Percentiles rank a stretch among this genome's conserved stretches.
Evolutionary conservation across 2,797 vertebrate genomes (phyloP).

Genomic region (Eleutherodactylus coqui): DNA sequence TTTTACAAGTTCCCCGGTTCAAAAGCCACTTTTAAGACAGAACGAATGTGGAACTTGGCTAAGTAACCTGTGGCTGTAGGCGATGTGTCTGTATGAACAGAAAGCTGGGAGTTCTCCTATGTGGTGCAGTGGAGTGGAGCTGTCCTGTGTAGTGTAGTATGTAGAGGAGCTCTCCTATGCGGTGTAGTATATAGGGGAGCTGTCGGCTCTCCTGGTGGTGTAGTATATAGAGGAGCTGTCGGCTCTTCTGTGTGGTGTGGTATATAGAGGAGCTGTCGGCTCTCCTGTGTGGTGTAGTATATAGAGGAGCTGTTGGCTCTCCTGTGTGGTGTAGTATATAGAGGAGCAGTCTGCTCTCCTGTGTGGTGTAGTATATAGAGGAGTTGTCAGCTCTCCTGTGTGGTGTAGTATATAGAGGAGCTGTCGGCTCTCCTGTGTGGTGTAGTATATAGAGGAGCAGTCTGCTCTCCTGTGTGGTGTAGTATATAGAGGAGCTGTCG

Average conservation of each 20-base stretch:
- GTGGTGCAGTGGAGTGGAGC: too few species aligned
- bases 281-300: too few species aligned
- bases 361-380: background rate
- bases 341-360: background rate
- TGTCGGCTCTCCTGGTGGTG: background rate
- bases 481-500: too few species aligned
- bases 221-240: background rate
- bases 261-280: background rate
- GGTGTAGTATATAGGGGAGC: background rate
- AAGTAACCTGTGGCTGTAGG: background rate
- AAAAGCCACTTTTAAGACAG: slow-evolving; percentile 10
- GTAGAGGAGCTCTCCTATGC: too few species aligned
- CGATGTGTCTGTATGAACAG: background rate
- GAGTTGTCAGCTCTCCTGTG: too few species aligned
- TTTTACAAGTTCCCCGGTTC: slow-evolving; percentile 43
- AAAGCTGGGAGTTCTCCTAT: background rate
- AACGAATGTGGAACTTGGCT: background rate
- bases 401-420: background rate
- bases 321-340: background rate
- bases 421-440: background rate
- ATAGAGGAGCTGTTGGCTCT: background rate
- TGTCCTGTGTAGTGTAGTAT: too few species aligned
- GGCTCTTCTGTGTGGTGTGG: background rate
- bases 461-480: too few species aligned
- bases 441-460: too few species aligned